phyloP scores from a whole-genome alignment of 2,113 vertebrate species.

The Plectropomus leopardus region DNA sequence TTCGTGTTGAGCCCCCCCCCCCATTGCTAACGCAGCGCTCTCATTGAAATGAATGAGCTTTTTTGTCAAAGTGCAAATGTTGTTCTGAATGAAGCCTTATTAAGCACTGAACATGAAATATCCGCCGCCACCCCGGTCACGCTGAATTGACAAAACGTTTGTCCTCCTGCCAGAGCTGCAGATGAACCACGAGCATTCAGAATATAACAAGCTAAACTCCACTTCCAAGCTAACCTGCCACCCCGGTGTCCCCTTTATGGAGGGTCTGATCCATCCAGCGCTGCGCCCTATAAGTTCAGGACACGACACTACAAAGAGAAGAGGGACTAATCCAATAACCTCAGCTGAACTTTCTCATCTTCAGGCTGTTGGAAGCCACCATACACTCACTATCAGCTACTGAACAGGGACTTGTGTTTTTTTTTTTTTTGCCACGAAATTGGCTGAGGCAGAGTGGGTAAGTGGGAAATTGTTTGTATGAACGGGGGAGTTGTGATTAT shows the following conservation, averaged over 20 bases:
- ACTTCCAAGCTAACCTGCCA: neutral
- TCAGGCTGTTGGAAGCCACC: slow-evolving; percentile 46
- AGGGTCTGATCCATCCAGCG: neutral
- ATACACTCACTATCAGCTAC: slow-evolving; percentile 57
- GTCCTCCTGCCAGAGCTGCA: neutral
- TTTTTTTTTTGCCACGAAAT: slow-evolving; percentile 22
- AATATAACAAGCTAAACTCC: neutral
- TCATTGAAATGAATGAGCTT: neutral
- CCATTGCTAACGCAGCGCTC: neutral
- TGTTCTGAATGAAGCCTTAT: neutral
- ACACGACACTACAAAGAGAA: slow-evolving; percentile 47
- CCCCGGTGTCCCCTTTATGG: neutral
- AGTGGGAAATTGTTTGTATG: slow-evolving; percentile 47
- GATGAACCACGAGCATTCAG: neutral
- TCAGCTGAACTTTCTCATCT: slow-evolving; percentile 63
- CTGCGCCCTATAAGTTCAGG: slow-evolving; percentile 29
- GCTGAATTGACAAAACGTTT: slow-evolving; percentile 6
- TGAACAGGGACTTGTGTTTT: slow-evolving; percentile 45
- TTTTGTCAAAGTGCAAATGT: neutral
- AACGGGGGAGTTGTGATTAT: neutral
- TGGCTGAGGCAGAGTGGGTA: slow-evolving; percentile 22
- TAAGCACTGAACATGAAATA: neutral
- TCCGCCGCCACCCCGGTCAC: neutral
- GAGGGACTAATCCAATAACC: slow-evolving; percentile 59
- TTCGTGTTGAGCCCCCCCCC: too few relatives aligned